Percentiles rank a stretch among this genome's conserved stretches.
Evolutionary conservation across 1,140 invertebrate genomes (phyloP).

Genomic region (Tigriopus japonicus): DNA sequence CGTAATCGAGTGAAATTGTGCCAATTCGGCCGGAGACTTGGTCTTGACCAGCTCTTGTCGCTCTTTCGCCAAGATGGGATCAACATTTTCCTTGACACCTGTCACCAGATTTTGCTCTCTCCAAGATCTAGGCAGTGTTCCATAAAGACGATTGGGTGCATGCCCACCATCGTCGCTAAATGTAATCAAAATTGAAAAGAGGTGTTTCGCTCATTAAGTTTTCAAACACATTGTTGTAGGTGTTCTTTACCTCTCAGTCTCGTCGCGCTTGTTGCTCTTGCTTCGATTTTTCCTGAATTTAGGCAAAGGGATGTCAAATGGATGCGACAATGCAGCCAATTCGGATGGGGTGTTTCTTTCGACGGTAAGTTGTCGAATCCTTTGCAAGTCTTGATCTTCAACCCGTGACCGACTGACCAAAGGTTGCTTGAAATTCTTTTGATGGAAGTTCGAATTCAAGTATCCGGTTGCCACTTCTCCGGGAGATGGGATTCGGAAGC

Average conservation of each 20-base stretch:
- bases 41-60: conserved; percentile 4
- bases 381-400: conserved; percentile 1
- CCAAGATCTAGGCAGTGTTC: conserved; percentile 9
- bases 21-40: conserved; percentile 7
- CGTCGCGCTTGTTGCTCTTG: neutral
- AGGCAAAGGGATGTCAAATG: conserved; percentile 8
- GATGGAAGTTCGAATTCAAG: neutral
- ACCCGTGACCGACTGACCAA: neutral
- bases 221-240: neutral
- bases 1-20: conserved; percentile 8
- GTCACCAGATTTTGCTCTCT: conserved; percentile 7
- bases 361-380: neutral
- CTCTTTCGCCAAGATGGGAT: neutral
- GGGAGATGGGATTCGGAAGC: neutral
- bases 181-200: neutral
- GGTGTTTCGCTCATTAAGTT: neutral
- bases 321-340: neutral
- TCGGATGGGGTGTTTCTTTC: neutral
- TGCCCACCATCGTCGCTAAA: neutral
- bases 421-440: conserved; percentile 7
- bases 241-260: neutral
- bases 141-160: neutral
- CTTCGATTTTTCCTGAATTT: neutral
- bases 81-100: conserved; percentile 2
- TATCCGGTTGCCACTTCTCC: neutral